Evolutionary conservation across 2,113 vertebrate genomes (phyloP).

Genomic region (Rissa tridactyla): DNA sequence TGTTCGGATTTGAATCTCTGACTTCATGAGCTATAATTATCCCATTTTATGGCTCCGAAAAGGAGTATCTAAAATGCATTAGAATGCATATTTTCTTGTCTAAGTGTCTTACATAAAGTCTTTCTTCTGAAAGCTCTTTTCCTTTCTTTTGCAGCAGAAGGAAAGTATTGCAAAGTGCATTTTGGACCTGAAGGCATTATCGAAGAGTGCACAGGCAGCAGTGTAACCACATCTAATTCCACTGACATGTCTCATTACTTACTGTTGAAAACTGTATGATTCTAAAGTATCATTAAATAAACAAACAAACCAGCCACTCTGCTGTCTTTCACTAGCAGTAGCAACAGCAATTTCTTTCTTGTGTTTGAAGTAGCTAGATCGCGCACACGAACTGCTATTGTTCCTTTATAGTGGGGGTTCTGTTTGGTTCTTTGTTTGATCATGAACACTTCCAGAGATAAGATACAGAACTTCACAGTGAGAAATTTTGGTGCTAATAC

Average conservation of each 20-base stretch:
- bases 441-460: rapidly evolving
- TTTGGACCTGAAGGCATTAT: slow-evolving; percentile 86
- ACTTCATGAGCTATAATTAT: rapidly evolving
- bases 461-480: neutral
- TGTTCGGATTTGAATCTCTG: neutral
- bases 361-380: neutral
- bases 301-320: neutral
- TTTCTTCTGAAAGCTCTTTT: neutral
- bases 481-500: neutral
- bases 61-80: neutral
- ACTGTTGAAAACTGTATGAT: neutral
- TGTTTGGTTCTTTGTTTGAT: neutral
- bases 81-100: rapidly evolving
- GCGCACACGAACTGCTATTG: rapidly evolving
- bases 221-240: neutral
- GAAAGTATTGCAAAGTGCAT: slow-evolving; percentile 95
- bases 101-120: neutral
- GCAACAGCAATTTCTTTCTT: neutral
- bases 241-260: rapidly evolving
- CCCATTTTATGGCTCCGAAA: rapidly evolving
- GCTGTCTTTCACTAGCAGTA: neutral
- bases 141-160: slow-evolving; percentile 84
- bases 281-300: slow-evolving; percentile 41
- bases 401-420: neutral
- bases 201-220: slow-evolving; percentile 76